phyloP scores from a whole-genome alignment of 2,888 invertebrate genomes.

The Omphaloscelis lunosa region DNA sequence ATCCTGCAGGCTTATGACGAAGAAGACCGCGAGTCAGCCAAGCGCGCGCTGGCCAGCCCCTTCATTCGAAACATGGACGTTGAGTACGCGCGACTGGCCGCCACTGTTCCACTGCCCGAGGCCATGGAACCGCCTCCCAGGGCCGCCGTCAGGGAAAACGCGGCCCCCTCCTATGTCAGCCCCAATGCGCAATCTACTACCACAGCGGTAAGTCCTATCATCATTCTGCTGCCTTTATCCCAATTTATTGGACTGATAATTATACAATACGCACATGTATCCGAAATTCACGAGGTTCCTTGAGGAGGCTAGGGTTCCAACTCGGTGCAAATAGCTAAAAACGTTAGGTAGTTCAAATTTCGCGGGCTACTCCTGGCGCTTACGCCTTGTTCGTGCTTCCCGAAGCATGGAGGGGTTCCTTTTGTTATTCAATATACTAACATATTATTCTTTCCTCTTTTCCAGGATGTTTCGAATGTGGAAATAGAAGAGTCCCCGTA shows the following conservation, averaged over 20 bases:
- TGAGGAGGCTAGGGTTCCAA: too few species aligned
- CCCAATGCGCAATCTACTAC: constrained; percentile 60
- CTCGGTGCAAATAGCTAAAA: not conserved
- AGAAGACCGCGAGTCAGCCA: constrained; percentile 95
- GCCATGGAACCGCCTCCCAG: constrained; percentile 88
- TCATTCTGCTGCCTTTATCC: not conserved
- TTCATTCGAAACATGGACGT: constrained; percentile 98
- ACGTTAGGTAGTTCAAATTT: not conserved
- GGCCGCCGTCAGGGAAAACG: constrained; percentile 92
- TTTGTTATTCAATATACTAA: not conserved
- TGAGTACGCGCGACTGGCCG: constrained; percentile 93
- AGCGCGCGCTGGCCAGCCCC: constrained; percentile 93
- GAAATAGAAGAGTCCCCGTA: constrained; percentile 61
- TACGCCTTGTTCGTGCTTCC: not conserved
- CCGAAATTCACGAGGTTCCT: too few species aligned
- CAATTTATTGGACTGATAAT: too few species aligned
- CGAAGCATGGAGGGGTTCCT: not conserved
- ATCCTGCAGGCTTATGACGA: constrained; percentile 96
- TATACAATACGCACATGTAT: too few species aligned
- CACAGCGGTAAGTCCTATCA: constrained; percentile 37
- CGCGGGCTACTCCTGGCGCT: not conserved
- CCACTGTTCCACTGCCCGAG: constrained; percentile 79
- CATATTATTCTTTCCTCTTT: not conserved
- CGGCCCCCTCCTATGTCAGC: constrained; percentile 92
- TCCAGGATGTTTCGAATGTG: constrained; percentile 30